Base-by-base conservation (phyloP, 2,113 vertebrate genomes). In the Argyrosomus japonicus region DNA sequence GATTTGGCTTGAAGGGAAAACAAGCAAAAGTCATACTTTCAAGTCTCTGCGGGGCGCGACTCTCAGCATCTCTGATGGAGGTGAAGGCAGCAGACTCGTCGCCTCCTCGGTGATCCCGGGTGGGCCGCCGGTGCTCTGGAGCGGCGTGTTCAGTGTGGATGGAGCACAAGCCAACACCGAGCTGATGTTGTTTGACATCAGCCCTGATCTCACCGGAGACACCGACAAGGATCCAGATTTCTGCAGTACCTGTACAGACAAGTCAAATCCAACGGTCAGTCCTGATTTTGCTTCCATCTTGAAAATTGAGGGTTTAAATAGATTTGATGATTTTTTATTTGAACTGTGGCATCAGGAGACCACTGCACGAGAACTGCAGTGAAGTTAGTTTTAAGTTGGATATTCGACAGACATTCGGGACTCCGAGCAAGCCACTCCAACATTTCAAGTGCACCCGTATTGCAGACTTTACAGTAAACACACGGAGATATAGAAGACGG, bases 131-230 rank as follows among this genome's bases (percentile, higher is more conserved):
- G 90, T 89, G 50, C 91, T 96, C 53, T 97, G 97, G 98, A 94
- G 94, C 36, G 97, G 97, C 15, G 95, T 99, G 79, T 99, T 99
- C 93, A 77, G 68, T 40, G 84, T 79, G 78, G 89, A 95, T 32
- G 36, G 70, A 65, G 65, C 54, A 40, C 17, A 6, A 5, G 89
- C 85, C n/a, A 85, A 94, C 80, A 93, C 91, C 40, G 12, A 80
- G 1, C 88, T 99, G 74, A 93, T 95, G 70, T 73, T 99, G 92
- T 99, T 97, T 48, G 79, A 94, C 81, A 85, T 96, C 85, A 93
- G 78, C 18, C 87, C 82, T 0, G 68, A 87, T 65, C 7, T 18
- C 48, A 68, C 0, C 5, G 2, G 0, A 2, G 0, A 0, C 0
- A 0, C 0, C 0, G 5, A 75, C 3, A 0, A 0, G 0, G 91